Evolutionary conservation across 2,888 invertebrate species (phyloP), one percentile per base, ranked within the genome.

Genomic region (Bugulina stolonifera): DNA sequence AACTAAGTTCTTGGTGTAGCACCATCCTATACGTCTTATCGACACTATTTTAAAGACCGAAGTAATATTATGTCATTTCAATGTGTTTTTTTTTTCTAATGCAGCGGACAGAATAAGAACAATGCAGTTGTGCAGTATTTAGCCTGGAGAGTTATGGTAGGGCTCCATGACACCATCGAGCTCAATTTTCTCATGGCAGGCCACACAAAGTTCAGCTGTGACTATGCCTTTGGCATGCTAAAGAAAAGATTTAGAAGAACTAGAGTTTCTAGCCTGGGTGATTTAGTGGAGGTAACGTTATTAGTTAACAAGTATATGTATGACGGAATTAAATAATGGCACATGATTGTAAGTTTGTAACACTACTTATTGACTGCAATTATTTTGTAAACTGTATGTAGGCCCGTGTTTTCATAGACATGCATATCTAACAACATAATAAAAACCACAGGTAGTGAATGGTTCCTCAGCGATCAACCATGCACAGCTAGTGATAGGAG

Each of bases 41-140:
- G n/a, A n/a, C n/a, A n/a, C n/a, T n/a, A n/a, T n/a, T n/a, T n/a
- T n/a, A n/a, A n/a, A n/a, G n/a, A n/a, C n/a, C n/a, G n/a, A n/a
- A n/a, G n/a, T n/a, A n/a, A n/a, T n/a, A n/a, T n/a, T n/a, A n/a
- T n/a, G n/a, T n/a, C n/a, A n/a, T n/a, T n/a, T n/a, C n/a, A 43
- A 5, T 43, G 43, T 43, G 43, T 43, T 43, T 43, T 43, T 43
- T 43, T 43, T 43, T 43, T n/a, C n/a, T n/a, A n/a, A n/a, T 52
- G 52, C 55, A 43, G 70, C 18, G 76, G 77, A 14, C 77, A 77
- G 35, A 77, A 77, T 55, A 77, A 77, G 35, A 77, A 77, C 70
- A 73, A 73, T 32, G 5, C 5, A 5, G 72, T 77, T 18, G 29
- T 76, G n/a, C 73, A 71, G 72, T 75, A 75, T 35, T 54, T 73